These are phyloP conservation scores for Pseudomugil tenellus DNA, from an alignment of 2,797 vertebrate species.

Conservation along the genomic window DNA sequence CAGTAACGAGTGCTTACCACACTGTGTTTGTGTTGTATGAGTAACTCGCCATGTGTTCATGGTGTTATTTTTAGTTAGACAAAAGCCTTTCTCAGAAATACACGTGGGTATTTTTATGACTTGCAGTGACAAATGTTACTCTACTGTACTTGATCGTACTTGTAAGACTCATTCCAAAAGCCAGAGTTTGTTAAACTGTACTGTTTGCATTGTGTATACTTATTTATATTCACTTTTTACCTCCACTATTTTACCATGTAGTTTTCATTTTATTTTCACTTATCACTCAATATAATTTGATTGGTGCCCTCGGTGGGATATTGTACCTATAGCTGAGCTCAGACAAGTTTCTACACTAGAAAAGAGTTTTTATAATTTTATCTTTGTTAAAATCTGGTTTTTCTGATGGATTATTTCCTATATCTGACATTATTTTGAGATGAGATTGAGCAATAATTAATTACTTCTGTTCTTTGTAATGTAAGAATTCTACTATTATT, in stretches of 20 bases:
- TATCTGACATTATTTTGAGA: neutral
- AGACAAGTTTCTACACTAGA: neutral
- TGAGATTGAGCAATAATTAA: neutral
- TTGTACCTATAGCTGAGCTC: neutral
- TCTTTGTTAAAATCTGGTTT: neutral
- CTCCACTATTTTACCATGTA: neutral
- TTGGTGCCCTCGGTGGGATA: neutral
- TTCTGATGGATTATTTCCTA: neutral
- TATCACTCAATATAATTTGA: conserved; percentile 3
- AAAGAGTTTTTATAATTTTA: neutral
- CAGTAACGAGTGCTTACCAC: conserved; percentile 51
- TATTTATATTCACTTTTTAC: neutral
- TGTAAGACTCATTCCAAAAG: neutral
- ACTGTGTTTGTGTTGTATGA: conserved; percentile 28
- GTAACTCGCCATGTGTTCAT: conserved; percentile 40
- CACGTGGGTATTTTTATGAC: conserved; percentile 41
- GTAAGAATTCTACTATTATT: neutral
- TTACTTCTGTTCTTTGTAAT: neutral
- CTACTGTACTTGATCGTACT: neutral
- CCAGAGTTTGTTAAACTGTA: neutral
- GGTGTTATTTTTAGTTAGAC: conserved; percentile 55
- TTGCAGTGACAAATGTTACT: neutral
- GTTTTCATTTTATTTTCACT: neutral
- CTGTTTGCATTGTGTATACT: neutral
- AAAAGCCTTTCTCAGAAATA: conserved; percentile 62